Conservation (phyloP, 2,113 vertebrate species). For the Phrynosoma blainvillii region DNA sequence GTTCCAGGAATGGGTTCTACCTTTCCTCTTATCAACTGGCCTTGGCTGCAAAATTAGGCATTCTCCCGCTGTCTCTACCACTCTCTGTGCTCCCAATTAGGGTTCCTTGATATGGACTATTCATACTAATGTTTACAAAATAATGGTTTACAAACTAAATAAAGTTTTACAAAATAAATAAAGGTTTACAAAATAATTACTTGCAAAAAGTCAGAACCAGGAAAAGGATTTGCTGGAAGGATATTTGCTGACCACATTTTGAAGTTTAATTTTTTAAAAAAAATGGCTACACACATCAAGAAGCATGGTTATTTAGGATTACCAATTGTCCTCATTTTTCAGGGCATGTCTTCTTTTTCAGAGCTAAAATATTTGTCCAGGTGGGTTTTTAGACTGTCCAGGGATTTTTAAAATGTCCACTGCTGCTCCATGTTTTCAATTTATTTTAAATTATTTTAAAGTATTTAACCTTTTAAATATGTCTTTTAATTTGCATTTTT, state of each 20-base stretch:
- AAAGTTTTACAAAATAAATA: no score
- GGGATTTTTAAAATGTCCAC: no score
- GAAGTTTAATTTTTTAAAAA: neutral
- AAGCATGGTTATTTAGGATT: neutral
- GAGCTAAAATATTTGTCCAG: no score
- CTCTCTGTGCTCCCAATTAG: neutral
- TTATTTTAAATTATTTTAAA: no score
- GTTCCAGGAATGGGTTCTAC: neutral
- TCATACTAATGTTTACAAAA: conserved; percentile 58
- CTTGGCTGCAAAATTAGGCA: conserved; percentile 26
- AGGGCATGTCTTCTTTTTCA: no score
- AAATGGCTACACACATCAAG: neutral
- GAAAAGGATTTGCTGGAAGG: neutral
- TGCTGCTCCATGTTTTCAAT: no score
- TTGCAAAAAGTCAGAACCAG: conserved; percentile 62
- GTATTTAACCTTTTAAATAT: no score
- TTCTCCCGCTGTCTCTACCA: neutral
- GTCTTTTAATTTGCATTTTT: no score
- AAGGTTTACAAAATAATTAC: neutral
- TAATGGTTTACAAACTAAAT: conserved; percentile 27
- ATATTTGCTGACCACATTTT: neutral
- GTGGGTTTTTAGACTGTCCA: no score
- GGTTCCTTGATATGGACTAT: conserved; percentile 54
- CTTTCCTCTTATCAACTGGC: neutral
- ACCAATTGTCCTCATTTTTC: no score